Base-by-base conservation (phyloP, 2,888 invertebrate species). In the Agrotis exclamationis region DNA sequence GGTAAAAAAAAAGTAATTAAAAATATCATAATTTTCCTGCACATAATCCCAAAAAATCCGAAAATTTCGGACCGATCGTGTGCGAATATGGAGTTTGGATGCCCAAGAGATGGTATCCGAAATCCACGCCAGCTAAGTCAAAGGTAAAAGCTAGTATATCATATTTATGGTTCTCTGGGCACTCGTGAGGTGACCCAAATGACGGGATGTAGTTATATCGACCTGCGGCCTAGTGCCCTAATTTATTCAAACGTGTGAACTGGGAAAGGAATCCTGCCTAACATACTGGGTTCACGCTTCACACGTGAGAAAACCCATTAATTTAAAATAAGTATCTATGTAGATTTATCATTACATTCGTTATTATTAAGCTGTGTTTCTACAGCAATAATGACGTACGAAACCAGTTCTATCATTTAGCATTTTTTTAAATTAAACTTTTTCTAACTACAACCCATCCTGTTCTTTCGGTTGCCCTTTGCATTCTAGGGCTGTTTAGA, bases 221-320 rank as follows among this genome's bases (percentile, higher is more conserved):
- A 63, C 39, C 54, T 50, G 48, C n/a, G 48, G 16, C 48, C 54
- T n/a, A 48, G 28, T 64, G 47, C 28, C 44, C 28, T 73, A 56
- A 48, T 28, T 71, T 54, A 72, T 54, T 48, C 16, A 51, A 58
- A 44, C 16, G 50, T 45, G 44, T 59, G 60, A 50, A 39, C 39
- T 11, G 16, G 45, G 9, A 57, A 69, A 69, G 4, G 22, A 4
- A 16, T 18, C 18, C 9, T 33, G 33, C 33, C n/a, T 33, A n/a
- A 56, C 33, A 18, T 1, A 16, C n/a, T n/a, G 4, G 7, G 16
- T 24, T n/a, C 18, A 20, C 14, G 18, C 48, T 44, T 44, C 44
- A 47, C 24, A 33, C 20, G 33, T 51, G 28, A 28, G 18, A 11
- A 28, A 67, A 24, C 11, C 28, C 18, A 20, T 44, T 16, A 33